Percentiles rank a stretch among this genome's conserved stretches.
Evolutionary conservation across 2,113 vertebrate genomes (phyloP).

Genomic region (Hyperoodon ampullatus): DNA sequence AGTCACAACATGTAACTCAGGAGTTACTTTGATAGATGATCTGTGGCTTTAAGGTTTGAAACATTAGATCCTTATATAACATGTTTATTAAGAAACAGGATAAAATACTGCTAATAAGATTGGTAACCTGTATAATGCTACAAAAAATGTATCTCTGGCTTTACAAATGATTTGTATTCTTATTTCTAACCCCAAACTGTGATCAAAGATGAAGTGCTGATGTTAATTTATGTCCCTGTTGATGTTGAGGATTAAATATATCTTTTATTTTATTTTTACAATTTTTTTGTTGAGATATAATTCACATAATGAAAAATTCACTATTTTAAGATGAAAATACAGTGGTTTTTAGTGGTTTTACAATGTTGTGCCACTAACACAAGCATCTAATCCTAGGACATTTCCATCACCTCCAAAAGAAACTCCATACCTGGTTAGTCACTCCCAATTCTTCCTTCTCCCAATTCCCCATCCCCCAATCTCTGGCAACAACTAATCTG

Average conservation of each 20-base stretch:
- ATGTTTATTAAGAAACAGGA: background rate
- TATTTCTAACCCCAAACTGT: slow-evolving; percentile 25
- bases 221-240: slow-evolving; percentile 47
- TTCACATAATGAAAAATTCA: slow-evolving; percentile 1
- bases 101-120: slow-evolving; percentile 21
- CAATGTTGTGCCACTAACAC: background rate
- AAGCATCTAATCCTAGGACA: background rate
- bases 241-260: slow-evolving; percentile 4
- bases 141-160: slow-evolving; percentile 13
- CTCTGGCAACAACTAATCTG: background rate
- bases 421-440: background rate
- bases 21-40: background rate
- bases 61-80: background rate
- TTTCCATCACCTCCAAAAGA: background rate
- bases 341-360: slow-evolving; percentile 39
- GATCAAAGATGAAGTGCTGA: slow-evolving; percentile 7
- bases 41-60: slow-evolving; percentile 23
- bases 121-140: background rate
- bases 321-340: slow-evolving; percentile 9
- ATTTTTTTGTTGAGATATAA: slow-evolving; percentile 43
- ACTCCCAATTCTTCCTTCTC: background rate
- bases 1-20: background rate
- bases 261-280: slow-evolving; percentile 71
- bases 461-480: background rate
- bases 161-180: background rate